Percentiles rank a stretch among this genome's conserved stretches.
Conservation (phyloP, 1,140 invertebrate genomes). For the Heliconius himera region DNA sequence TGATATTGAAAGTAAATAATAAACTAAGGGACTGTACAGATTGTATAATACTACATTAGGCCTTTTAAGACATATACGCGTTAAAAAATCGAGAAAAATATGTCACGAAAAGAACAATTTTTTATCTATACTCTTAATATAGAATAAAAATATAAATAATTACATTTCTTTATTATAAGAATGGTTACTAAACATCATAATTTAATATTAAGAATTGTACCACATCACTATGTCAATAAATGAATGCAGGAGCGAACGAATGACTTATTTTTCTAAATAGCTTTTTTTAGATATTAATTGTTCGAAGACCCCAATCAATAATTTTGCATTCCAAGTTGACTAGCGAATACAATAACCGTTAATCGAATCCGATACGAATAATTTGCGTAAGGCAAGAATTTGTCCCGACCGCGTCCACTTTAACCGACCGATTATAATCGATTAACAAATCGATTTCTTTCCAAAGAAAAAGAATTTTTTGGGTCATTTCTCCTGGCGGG, state of each 20-base stretch:
- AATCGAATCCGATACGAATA: conserved; percentile 1
- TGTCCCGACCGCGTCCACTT: not conserved
- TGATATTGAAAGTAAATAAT: conserved; percentile 11
- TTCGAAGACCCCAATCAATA: conserved; percentile 15
- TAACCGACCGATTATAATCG: conserved; percentile 2
- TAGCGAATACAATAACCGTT: conserved; percentile 10
- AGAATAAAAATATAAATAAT: not conserved
- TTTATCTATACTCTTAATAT: not conserved
- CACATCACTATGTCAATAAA: not conserved
- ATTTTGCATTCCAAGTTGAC: conserved; percentile 5
- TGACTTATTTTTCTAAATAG: conserved; percentile 16
- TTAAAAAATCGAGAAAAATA: conserved; percentile 15
- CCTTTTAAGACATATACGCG: conserved; percentile 15
- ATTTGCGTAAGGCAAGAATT: conserved; percentile 17
- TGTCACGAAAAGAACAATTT: not conserved
- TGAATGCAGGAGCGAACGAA: not conserved
- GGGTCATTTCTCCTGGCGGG: conserved; percentile 72
- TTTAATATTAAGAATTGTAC: not conserved
- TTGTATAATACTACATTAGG: conserved; percentile 35
- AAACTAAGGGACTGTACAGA: conserved; percentile 29
- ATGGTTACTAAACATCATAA: not conserved
- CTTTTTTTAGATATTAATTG: not conserved
- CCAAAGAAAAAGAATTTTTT: not conserved
- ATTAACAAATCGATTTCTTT: conserved; percentile 15
- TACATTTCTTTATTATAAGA: not conserved